Conservation (phyloP, 2,113 vertebrate species). For the Mirza zaza region DNA sequence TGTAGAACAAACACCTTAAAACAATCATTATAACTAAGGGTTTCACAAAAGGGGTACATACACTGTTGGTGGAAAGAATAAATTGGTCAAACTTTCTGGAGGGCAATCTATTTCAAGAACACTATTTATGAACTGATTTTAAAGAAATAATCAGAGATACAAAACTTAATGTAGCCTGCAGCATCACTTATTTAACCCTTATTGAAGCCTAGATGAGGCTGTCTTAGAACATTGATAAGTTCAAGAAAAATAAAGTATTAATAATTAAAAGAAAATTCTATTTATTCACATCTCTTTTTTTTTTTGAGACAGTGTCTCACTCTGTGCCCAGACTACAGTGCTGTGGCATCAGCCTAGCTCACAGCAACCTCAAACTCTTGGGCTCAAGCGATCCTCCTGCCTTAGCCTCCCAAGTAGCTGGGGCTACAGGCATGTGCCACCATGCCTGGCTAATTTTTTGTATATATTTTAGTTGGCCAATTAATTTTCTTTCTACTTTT, state of each 20-base stretch:
- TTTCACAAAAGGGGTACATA: background rate
- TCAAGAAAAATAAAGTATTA: background rate
- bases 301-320: no score
- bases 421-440: no score
- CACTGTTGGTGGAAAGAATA: background rate
- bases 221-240: background rate
- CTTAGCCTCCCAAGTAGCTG: no score
- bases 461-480: no score
- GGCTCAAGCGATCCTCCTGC: no score
- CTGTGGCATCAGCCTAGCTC: no score
- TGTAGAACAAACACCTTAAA: background rate
- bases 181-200: background rate
- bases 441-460: no score
- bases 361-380: no score
- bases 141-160: conserved; percentile 41
- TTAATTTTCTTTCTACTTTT: no score
- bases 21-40: background rate
- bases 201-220: background rate
- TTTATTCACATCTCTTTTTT: background rate
- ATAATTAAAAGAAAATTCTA: background rate
- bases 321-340: no score
- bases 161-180: background rate
- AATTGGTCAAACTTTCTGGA: conserved; percentile 33
- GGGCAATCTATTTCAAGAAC: background rate
- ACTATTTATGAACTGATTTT: background rate